Evolutionary conservation across 2,888 invertebrate genomes (phyloP).

Genomic region (Acanthosepion pharaonis): DNA sequence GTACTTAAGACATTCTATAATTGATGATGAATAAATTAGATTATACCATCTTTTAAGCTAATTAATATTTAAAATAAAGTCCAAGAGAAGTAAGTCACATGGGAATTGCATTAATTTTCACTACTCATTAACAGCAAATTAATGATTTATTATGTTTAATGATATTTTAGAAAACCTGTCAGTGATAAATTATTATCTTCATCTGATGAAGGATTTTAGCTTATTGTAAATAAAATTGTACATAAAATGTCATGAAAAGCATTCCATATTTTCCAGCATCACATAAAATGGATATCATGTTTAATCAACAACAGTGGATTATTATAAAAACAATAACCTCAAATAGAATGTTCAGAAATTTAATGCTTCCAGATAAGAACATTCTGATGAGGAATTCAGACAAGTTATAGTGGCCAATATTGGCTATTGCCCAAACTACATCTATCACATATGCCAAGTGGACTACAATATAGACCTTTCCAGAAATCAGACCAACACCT

Average conservation of each 20-base stretch:
- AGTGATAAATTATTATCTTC: too few species aligned
- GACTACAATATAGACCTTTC: constrained; percentile 1
- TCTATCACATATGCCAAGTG: background rate
- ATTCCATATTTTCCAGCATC: too few species aligned
- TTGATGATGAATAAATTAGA: background rate
- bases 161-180: background rate
- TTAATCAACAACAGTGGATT: background rate
- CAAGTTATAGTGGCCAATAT: background rate
- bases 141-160: background rate
- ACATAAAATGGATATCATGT: too few species aligned
- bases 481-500: constrained; percentile 15
- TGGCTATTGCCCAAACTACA: background rate
- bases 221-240: background rate
- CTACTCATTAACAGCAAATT: background rate
- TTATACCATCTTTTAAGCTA: background rate
- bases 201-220: background rate
- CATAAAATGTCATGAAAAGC: background rate
- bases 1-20: background rate
- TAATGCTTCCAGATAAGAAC: background rate
- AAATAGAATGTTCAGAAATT: background rate
- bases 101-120: background rate
- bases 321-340: background rate
- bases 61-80: too few species aligned
- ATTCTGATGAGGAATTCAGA: too few species aligned
- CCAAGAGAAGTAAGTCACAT: background rate